phyloP scores from a whole-genome alignment of 2,797 vertebrate species.

The Acridotheres tristis region DNA sequence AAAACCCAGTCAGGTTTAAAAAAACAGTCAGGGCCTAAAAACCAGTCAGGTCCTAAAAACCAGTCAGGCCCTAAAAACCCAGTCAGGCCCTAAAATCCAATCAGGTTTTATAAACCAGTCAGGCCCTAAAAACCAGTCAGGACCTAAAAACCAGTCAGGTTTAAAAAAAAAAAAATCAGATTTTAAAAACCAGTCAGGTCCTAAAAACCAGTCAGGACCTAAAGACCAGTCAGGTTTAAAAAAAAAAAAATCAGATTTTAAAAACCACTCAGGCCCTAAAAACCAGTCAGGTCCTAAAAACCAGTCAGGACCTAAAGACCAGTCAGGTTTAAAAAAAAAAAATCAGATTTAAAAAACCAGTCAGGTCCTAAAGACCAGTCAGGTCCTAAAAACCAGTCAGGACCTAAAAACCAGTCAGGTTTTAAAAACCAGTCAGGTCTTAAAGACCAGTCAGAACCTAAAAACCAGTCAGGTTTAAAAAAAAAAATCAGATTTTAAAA shows the following conservation, averaged over 20 bases:
- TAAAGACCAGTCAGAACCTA: too few species aligned
- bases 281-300: not conserved
- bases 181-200: too few species aligned
- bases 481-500: too few species aligned
- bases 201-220: too few species aligned
- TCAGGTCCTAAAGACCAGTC: not conserved
- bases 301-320: not conserved
- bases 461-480: too few species aligned
- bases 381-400: too few species aligned
- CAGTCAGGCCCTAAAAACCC: not conserved
- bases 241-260: not conserved
- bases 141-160: not conserved
- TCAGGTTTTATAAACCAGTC: too few species aligned
- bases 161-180: not conserved
- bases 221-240: not conserved
- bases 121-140: not conserved
- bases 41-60: too few species aligned
- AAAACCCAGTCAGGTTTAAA: not conserved
- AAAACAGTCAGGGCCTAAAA: not conserved
- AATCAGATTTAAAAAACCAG: too few species aligned
- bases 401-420: not conserved
- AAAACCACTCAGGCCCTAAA: not conserved
- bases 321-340: too few species aligned
- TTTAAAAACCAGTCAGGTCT: too few species aligned
- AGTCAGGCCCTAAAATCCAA: not conserved